Evolutionary conservation across 2,888 invertebrate genomes (phyloP), one percentile per base, ranked within the genome.

Genomic region (Caenorhabditis macrosperma): DNA sequence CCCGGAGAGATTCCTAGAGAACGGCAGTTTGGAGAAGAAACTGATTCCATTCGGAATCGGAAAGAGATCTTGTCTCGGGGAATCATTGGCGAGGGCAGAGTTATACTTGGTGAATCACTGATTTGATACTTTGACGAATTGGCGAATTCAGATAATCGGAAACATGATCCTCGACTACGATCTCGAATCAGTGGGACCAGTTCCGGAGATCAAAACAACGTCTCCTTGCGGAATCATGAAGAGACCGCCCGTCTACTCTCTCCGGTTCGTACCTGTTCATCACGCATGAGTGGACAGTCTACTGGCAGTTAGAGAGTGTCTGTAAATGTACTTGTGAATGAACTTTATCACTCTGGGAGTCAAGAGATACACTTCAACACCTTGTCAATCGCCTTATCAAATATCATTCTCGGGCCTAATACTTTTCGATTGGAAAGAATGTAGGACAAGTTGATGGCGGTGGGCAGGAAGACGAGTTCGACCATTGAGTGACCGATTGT

Each of bases 31-130:
- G 38, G 82, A 79, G 48, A 71, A 78, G 22, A 72, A 60, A 0
- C 38, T 81, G 38, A 69, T 82, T 6, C 85, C 85, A 10, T 85
- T 85, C 35, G 83, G 85, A 35, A 71, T 85, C 17, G 85, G 85
- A 10, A 85, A 85, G 28, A 26, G 85, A 20, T 35, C 78, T 1
- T 85, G 85, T 69, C 82, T 68, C 12, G 85, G 85, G 15, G 85
- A 85, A 54, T 79, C 79, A 9, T 28, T 85, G 44, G 85, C 85
- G 10, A 80, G 83, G 55, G 82, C 82, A 7, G 85, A 85, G 61
- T 38, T 83, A 35, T 83, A 82, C 28, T 69, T 83, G 82, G 82
- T 82, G 26, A 35, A 64, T 61, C 2, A 17, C 17, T 12, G 15
- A 28, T 28, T 4, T 7, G 4, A 12, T n/a, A n/a, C n/a, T n/a